Percentiles rank a stretch among this genome's conserved stretches.
phyloP scores from a whole-genome alignment of 2,113 vertebrate genomes.

The Columbina picui region DNA sequence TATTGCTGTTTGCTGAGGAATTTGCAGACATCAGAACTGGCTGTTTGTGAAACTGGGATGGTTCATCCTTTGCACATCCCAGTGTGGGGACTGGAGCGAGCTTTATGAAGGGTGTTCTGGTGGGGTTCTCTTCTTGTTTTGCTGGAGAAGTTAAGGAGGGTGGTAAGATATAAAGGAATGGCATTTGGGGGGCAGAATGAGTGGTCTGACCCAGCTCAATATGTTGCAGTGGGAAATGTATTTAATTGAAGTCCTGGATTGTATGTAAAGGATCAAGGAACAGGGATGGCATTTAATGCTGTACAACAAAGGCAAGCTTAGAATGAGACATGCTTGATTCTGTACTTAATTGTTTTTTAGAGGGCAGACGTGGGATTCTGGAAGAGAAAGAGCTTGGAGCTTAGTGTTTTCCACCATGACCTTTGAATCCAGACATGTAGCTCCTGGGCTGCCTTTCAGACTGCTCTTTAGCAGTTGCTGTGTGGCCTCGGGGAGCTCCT shows the following conservation, averaged over 20 bases:
- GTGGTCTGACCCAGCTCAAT: background rate
- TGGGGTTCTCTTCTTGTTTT: background rate
- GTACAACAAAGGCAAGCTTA: background rate
- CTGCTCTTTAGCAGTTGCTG: background rate
- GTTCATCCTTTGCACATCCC: background rate
- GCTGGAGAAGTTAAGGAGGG: background rate
- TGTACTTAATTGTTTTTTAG: background rate
- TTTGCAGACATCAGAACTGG: background rate
- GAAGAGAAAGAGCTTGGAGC: background rate
- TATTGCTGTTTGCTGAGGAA: accelerated
- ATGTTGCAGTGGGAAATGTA: background rate
- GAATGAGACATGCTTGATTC: background rate
- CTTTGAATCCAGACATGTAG: background rate
- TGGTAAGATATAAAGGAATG: background rate
- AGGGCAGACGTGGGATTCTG: background rate
- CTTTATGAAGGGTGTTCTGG: background rate
- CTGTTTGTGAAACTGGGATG: background rate
- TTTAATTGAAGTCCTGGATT: background rate
- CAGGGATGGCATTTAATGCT: background rate
- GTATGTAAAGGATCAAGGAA: background rate
- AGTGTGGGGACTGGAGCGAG: background rate
- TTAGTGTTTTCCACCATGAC: background rate
- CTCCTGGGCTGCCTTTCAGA: background rate
- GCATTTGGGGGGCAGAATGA: accelerated
- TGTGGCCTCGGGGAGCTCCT: background rate